These are phyloP conservation scores for Pedicia rivosa DNA, from an alignment of 2,888 invertebrate species.

Conservation along the genomic window DNA sequence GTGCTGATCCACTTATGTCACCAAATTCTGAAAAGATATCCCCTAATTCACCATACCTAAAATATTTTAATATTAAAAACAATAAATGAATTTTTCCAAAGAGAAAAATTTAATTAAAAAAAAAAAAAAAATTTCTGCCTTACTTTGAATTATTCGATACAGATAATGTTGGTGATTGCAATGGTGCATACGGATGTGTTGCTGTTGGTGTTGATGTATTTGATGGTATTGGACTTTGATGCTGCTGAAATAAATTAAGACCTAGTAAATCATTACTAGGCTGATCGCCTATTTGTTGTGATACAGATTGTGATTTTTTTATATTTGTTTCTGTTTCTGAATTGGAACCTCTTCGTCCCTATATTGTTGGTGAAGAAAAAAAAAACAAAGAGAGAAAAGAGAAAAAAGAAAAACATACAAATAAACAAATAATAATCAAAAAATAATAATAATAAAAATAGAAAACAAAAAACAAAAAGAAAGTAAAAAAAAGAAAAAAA, in stretches of 20 bases:
- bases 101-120: background rate
- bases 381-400: background rate
- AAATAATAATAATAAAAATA: background rate
- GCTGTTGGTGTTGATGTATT: slow-evolving; percentile 38
- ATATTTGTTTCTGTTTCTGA: slow-evolving; percentile 46
- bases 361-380: background rate
- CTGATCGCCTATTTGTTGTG: slow-evolving; percentile 49
- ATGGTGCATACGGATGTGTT: slow-evolving; percentile 68
- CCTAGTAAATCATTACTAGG: slow-evolving; percentile 67
- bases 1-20: slow-evolving; percentile 51
- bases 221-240: slow-evolving; percentile 65
- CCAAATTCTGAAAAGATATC: slow-evolving; percentile 77
- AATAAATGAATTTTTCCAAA: slow-evolving; percentile 3
- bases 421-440: background rate
- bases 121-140: slow-evolving; percentile 9
- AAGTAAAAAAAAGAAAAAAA: background rate
- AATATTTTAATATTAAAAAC: slow-evolving; percentile 23
- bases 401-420: too few species aligned
- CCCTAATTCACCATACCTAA: slow-evolving; percentile 48
- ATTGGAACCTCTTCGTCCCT: slow-evolving; percentile 41
- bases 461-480: background rate
- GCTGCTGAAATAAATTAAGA: slow-evolving; percentile 49
- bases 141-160: slow-evolving; percentile 51
- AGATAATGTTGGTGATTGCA: slow-evolving; percentile 57
- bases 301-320: slow-evolving; percentile 58